phyloP scores from a whole-genome alignment of 2,888 invertebrate species.

The Esperia sulphurella region DNA sequence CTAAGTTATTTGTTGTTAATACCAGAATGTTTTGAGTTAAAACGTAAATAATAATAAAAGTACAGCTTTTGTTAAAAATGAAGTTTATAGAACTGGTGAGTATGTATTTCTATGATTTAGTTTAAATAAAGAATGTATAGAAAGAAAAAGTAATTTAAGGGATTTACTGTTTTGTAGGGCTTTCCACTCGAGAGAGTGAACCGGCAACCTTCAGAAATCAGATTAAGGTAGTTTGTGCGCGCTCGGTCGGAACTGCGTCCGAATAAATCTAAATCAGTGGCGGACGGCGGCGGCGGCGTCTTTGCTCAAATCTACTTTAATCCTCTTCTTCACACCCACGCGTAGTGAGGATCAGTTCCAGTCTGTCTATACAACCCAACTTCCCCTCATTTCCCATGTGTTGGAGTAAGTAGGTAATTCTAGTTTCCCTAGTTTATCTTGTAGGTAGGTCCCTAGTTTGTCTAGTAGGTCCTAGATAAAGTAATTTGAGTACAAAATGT shows the following conservation, averaged over 20 bases:
- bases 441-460: neutral
- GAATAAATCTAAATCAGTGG: constrained; percentile 62
- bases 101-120: no score
- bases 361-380: constrained; percentile 13
- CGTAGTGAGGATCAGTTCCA: constrained; percentile 4
- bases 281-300: constrained; percentile 30
- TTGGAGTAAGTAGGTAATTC: no score
- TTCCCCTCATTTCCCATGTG: no score
- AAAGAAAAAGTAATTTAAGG: constrained; percentile 41
- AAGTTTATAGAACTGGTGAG: no score
- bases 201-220: constrained; percentile 50
- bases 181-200: constrained; percentile 42
- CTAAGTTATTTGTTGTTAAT: no score
- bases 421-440: neutral
- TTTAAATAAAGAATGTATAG: neutral
- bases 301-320: constrained; percentile 44
- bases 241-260: constrained; percentile 44
- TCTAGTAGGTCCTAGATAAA: no score
- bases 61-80: no score
- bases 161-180: constrained; percentile 41
- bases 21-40: no score
- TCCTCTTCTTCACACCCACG: constrained; percentile 30
- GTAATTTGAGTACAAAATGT: no score
- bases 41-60: no score
- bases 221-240: constrained; percentile 54